Base-by-base conservation (phyloP, 2,113 vertebrate genomes). In the Datnioides undecimradiatus region DNA sequence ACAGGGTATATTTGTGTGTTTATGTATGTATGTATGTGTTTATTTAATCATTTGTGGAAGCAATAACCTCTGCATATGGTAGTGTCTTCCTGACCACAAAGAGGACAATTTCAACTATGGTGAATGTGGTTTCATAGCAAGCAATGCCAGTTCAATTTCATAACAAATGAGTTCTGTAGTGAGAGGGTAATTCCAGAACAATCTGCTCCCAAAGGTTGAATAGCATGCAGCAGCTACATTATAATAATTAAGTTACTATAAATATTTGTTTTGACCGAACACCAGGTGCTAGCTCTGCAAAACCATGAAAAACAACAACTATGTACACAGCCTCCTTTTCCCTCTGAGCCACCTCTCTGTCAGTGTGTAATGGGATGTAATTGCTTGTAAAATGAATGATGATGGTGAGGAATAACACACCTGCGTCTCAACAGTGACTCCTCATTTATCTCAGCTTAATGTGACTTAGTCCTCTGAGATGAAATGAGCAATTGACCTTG, bases 321-420 rank as follows among this genome's bases (percentile, higher is more conserved):
- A 23, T 27, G 48, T 31, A 45, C 6, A 34, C 29, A 41, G 3
- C 54, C 14, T 21, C 13, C 2, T 36, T 36, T 63, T 12, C 12
- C 46, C 52, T 31, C 16, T 23, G 41, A 33, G 38, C 43, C 23
- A 27, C 25, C 34, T 52, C 16, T n/a, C 45, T 66, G 17, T 27
- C 3, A 23, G 11, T 23, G n/a, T 76, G 33, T 80, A 72, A 72
- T 67, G 17, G 67, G 27, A 64, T 46, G 6, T 62, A 76, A 38
- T 48, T 80, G 33, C 23, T 66, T 16, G 60, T 74, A n/a, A 75
- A 84, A 84, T 75, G 1, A 67, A 55, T 14, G 60, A 66, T 31
- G 10, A 60, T 58, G n/a, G 36, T 14, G 68, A 49, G 27, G 17
- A 41, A 21, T 33, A 31, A 33, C 19, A 49, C 79, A 82, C 40